Evolutionary conservation across 2,888 invertebrate genomes (phyloP), one percentile per base, ranked within the genome.

Genomic region (Junonia oenone): DNA sequence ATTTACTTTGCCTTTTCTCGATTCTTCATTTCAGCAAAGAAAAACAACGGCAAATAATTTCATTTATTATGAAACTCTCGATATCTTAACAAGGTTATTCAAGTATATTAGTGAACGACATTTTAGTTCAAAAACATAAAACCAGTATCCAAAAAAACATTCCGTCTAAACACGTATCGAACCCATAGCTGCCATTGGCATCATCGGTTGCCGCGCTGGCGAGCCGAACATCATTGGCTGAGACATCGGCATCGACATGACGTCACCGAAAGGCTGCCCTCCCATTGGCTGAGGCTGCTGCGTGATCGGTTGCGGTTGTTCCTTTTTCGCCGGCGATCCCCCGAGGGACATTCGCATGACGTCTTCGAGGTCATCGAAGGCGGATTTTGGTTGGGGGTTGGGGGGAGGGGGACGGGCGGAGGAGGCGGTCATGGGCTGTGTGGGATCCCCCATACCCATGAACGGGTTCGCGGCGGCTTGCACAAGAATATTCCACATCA

Each of bases 291-390:
- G 67, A 57, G 78, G 81, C 64, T 81, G 84, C 61, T 83, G 83
- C 37, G 83, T 81, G 67, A 83, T 77, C 29, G 83, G 81, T 61
- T 76, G 79, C 33, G 83, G 80, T 61, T 76, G 79, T 78, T 63
- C 77, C 66, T 70, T 79, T 63, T 83, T 83, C 51, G 87, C 84
- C 48, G 93, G 93, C 51, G 93, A 93, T 57, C 93, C 92, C 48
- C 93, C 93, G 69, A 94, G 90, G 48, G 93, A 93, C 91, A 93
- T 92, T 56, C 93, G 89, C 85, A 94, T 93, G 55, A 91, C 93
- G 71, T 93, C 93, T 71, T 93, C 93, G 63, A 94, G 90, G 69
- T 93, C 93, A 72, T 93, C 93, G 76, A 93, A 92, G 31, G 93
- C 93, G 66, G 92, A 93, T 70, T 93, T 93, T 52, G 89, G 88